Percentiles rank a stretch among this genome's conserved stretches.
Evolutionary conservation across 2,113 vertebrate species (phyloP).

Genomic region (Illadopsis cleaveri): DNA sequence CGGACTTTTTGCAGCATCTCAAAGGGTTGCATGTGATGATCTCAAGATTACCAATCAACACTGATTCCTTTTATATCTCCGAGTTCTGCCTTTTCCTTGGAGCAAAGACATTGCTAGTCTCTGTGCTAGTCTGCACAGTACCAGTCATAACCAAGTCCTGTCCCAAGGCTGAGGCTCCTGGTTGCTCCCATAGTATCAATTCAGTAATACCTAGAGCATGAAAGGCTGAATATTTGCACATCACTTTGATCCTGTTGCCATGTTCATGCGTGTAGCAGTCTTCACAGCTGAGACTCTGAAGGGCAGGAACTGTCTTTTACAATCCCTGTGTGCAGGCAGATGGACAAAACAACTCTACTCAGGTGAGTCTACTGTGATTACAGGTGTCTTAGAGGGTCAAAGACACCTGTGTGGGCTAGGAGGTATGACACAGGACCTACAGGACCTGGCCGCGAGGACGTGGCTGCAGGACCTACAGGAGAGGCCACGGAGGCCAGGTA

Average conservation of each 20-base stretch:
- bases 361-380: background rate
- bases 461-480: background rate
- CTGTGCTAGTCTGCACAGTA: background rate
- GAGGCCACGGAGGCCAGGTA: background rate
- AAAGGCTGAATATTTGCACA: background rate
- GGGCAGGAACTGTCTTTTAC: background rate
- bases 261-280: accelerated
- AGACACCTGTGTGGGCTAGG: background rate
- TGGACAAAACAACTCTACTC: background rate
- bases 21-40: background rate
- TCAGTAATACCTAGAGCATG: background rate
- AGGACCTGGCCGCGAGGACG: background rate
- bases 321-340: accelerated
- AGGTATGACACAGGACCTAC: background rate
- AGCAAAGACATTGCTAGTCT: background rate
- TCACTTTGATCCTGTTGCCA: background rate
- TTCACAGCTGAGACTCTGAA: background rate
- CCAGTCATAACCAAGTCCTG: background rate
- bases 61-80: background rate
- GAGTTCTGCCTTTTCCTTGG: background rate
- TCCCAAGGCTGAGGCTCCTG: background rate
- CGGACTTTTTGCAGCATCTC: background rate
- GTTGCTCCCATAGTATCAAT: background rate
- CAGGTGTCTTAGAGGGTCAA: background rate
- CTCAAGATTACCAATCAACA: background rate